Conservation (phyloP, 2,888 invertebrate genomes). For the Hedychridium roseum region DNA sequence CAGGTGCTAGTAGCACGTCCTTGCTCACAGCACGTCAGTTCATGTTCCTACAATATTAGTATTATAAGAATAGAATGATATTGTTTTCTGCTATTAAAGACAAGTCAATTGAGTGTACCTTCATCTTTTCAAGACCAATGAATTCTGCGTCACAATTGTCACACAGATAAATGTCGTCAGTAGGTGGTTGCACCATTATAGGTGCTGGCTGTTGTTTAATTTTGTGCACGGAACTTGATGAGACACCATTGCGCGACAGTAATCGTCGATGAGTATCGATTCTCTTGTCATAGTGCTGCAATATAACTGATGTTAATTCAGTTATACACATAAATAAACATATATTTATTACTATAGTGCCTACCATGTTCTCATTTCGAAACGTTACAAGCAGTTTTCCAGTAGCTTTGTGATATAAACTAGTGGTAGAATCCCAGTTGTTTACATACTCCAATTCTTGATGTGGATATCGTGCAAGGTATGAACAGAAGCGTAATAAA, state of each 20-base stretch:
- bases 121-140: slow-evolving; percentile 67
- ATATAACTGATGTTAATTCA: slow-evolving; percentile 8
- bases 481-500: slow-evolving; percentile 75
- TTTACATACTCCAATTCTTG: slow-evolving; percentile 74
- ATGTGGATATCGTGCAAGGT: slow-evolving; percentile 72
- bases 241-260: slow-evolving; percentile 55
- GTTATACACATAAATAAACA: neutral
- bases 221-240: slow-evolving; percentile 35
- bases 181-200: slow-evolving; percentile 68
- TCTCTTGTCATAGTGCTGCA: slow-evolving; percentile 59
- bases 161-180: slow-evolving; percentile 76
- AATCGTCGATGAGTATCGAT: slow-evolving; percentile 61
- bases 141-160: slow-evolving; percentile 80
- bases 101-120: too few species aligned
- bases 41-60: slow-evolving; percentile 44
- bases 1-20: slow-evolving; percentile 60
- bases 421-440: slow-evolving; percentile 78
- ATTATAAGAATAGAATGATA: neutral
- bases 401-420: slow-evolving; percentile 72
- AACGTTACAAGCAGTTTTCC: slow-evolving; percentile 77
- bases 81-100: neutral
- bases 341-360: slow-evolving; percentile 34
- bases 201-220: slow-evolving; percentile 61
- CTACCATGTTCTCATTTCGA: slow-evolving; percentile 77
- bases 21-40: slow-evolving; percentile 63